Evolutionary conservation across 1,140 invertebrate species (phyloP).

Genomic region (Caerostris extrusa): DNA sequence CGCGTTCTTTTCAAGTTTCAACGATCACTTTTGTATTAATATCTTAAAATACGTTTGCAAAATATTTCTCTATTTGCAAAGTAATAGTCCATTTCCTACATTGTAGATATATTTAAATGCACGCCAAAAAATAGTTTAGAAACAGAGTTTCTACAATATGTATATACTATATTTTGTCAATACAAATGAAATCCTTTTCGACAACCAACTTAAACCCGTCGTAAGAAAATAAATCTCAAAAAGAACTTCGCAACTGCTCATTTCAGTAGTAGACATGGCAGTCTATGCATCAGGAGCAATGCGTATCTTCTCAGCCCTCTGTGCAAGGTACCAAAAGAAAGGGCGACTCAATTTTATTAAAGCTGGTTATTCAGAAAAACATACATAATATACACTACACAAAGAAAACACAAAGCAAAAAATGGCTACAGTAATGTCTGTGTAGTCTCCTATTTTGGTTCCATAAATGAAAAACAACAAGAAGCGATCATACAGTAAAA

Average conservation of each 20-base stretch:
- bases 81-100: no score
- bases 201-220: background rate
- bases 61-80: no score
- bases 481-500: background rate
- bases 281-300: background rate
- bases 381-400: background rate
- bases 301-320: background rate
- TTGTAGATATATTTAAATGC: no score
- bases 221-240: background rate
- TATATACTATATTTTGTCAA: background rate
- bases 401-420: background rate
- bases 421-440: background rate
- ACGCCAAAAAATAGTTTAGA: no score
- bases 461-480: constrained; percentile 2
- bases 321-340: background rate
- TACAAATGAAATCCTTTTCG: background rate
- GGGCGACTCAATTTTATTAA: background rate
- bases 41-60: no score
- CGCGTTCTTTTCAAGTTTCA: no score
- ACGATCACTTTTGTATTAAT: no score
- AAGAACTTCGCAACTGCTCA: background rate
- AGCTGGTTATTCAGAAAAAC: background rate
- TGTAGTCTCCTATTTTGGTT: background rate
- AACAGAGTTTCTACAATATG: no score
- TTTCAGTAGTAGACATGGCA: background rate